Conservation (phyloP, 2,888 invertebrate species). For the Eilema caniola region DNA sequence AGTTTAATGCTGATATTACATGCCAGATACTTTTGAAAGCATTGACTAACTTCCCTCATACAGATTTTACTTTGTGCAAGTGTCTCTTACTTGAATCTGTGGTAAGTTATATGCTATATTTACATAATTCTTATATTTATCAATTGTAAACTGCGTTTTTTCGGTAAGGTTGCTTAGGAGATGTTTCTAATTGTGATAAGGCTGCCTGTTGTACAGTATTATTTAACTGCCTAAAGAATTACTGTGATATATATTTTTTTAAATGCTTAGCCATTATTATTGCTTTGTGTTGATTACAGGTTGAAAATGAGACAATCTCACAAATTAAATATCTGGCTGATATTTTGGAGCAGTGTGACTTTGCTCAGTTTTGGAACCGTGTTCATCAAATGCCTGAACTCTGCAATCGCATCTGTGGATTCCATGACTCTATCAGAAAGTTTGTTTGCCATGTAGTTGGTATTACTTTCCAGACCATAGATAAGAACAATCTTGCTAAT, state of each 20-base stretch:
- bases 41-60: constrained; percentile 98
- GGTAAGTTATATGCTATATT: constrained; percentile 60
- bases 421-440: constrained; percentile 97
- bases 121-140: background rate
- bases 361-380: constrained; percentile 95
- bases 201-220: too few species aligned
- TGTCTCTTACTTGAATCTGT: constrained; percentile 94
- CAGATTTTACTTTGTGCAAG: constrained; percentile 99
- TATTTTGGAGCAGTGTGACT: constrained; percentile 97
- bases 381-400: constrained; percentile 92
- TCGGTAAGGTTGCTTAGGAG: too few species aligned
- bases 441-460: constrained; percentile 99
- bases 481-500: constrained; percentile 92
- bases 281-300: constrained; percentile 75
- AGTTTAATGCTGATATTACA: constrained; percentile 94
- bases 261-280: background rate
- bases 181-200: too few species aligned
- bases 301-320: constrained; percentile 94
- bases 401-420: constrained; percentile 93
- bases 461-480: constrained; percentile 98
- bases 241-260: too few species aligned
- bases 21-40: constrained; percentile 97
- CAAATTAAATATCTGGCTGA: constrained; percentile 96
- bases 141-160: background rate
- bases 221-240: background rate